These are phyloP conservation scores for Hippopotamus amphibius DNA, from an alignment of 2,113 vertebrate species.

Conservation along the genomic window DNA sequence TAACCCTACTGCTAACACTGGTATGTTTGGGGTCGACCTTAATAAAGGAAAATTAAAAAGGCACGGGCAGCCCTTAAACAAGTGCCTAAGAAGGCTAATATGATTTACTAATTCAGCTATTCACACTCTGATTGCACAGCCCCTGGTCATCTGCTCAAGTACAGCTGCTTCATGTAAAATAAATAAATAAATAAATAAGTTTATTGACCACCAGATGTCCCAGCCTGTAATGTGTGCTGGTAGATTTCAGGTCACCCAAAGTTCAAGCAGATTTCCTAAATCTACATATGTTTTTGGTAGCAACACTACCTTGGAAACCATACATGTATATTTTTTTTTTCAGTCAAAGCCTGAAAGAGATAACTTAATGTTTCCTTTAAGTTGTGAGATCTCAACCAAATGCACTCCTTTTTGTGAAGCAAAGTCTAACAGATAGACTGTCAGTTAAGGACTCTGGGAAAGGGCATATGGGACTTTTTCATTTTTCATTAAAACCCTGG, in stretches of 20 bases:
- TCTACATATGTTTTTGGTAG: conserved; percentile 27
- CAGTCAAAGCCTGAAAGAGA: neutral
- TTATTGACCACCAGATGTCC: conserved; percentile 89
- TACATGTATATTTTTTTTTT: neutral
- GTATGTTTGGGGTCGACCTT: conserved; percentile 84
- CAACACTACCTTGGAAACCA: conserved; percentile 22
- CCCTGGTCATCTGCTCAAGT: conserved; percentile 86
- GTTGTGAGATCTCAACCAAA: neutral
- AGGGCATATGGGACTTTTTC: conserved; percentile 8
- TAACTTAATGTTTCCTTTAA: neutral
- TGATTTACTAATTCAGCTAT: conserved; percentile 88
- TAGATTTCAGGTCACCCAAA: conserved; percentile 85
- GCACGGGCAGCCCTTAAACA: conserved; percentile 86
- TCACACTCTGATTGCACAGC: conserved; percentile 87
- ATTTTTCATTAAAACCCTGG: conserved; percentile 61
- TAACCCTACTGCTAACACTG: conserved; percentile 82
- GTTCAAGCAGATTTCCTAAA: conserved; percentile 84
- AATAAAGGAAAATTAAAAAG: conserved; percentile 88
- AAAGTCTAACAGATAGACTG: neutral
- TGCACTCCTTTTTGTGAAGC: neutral
- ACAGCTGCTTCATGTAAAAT: conserved; percentile 87
- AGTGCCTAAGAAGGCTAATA: conserved; percentile 84
- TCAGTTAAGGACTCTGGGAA: conserved; percentile 17
- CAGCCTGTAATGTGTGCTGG: conserved; percentile 80
- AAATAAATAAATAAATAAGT: conserved; percentile 84